Evolutionary conservation across 2,888 invertebrate genomes (phyloP), one percentile per base, ranked within the genome.

Genomic region (Ethmia dodecea): DNA sequence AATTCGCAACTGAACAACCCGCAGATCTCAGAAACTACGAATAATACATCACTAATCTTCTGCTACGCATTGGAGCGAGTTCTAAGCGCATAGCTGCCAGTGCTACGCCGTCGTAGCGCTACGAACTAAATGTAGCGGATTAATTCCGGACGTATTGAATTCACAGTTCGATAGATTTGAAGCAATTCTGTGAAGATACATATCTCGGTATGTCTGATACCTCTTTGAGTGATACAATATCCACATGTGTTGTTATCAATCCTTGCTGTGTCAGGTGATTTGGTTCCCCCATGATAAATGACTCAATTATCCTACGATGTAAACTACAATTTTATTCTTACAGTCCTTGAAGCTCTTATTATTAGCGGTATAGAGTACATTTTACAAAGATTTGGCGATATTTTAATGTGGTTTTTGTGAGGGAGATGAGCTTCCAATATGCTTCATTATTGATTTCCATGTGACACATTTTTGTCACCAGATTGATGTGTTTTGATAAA

Each of bases 191-290:
- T 29, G 35, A 32, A 40, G 38, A 45, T 40, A 40, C n/a, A n/a
- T n/a, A n/a, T n/a, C n/a, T n/a, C n/a, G n/a, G n/a, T n/a, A n/a
- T n/a, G n/a, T n/a, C n/a, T n/a, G n/a, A n/a, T n/a, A n/a, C n/a
- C n/a, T n/a, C n/a, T n/a, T n/a, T n/a, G n/a, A n/a, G n/a, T n/a
- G n/a, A n/a, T n/a, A n/a, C n/a, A n/a, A n/a, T n/a, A n/a, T n/a
- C n/a, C n/a, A n/a, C n/a, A n/a, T n/a, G n/a, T n/a, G n/a, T n/a
- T 41, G 48, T 48, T 50, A 56, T 55, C 57, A 49, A 56, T 48
- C 53, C 38, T 45, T 45, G 30, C n/a, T 33, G 29, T 35, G 41
- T 28, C 43, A 49, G 44, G 45, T 49, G 51, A 47, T 48, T 45
- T 49, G 30, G 25, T 12, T 30, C 13, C 28, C 6, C 41, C 22